These are phyloP conservation scores for Etheostoma cragini DNA, from an alignment of 2,113 vertebrate species.

Conservation along the genomic window DNA sequence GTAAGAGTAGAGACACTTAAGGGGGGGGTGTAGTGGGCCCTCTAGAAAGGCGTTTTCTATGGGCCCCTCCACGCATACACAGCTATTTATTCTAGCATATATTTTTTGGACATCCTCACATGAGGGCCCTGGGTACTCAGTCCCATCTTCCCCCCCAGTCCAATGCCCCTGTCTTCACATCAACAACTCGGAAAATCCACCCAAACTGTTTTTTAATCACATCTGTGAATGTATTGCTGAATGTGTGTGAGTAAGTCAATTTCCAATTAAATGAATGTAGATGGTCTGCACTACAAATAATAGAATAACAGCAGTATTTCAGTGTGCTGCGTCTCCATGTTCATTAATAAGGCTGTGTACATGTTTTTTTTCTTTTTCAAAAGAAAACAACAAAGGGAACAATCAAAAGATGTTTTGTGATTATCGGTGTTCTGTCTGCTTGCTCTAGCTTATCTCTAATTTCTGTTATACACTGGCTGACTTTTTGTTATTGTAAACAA, in stretches of 20 bases:
- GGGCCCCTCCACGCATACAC: no score
- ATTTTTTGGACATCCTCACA: no score
- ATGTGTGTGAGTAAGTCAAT: not conserved
- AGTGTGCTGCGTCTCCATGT: not conserved
- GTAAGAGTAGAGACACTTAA: no score
- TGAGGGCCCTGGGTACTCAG: no score
- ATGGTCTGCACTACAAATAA: not conserved
- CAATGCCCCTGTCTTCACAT: no score
- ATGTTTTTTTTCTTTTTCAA: not conserved
- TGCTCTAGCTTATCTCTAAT: not conserved
- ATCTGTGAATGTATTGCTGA: not conserved
- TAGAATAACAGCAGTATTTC: not conserved
- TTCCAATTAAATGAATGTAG: not conserved
- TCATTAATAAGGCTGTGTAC: not conserved
- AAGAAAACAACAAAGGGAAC: not conserved
- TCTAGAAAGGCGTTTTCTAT: no score
- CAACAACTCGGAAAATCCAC: not conserved
- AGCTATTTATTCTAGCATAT: no score
- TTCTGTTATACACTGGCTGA: not conserved
- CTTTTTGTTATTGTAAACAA: not conserved
- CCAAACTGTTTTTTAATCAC: not conserved
- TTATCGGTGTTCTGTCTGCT: not conserved
- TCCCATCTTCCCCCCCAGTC: no score
- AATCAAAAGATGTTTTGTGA: not conserved
- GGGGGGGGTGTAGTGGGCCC: no score